Base-by-base conservation (phyloP, 2,888 invertebrate species). In the Hemaris fuciformis region DNA sequence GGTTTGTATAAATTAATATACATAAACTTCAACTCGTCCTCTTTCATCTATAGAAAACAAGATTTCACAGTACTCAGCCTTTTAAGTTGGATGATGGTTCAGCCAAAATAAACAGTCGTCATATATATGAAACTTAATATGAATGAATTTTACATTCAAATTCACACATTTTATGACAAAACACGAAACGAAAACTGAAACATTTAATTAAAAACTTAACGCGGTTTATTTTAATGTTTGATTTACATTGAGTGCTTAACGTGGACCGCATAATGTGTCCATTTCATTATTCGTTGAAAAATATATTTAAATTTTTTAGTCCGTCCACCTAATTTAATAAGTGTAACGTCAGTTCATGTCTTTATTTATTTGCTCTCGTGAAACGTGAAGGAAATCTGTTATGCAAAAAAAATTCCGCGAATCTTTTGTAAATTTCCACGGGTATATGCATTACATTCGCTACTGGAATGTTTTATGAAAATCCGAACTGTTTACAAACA, bases 281-380 rank as follows among this genome's bases (percentile, higher is more conserved):
- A 8, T 53, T 53, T 27, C 25, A 46, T 53, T 53, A 53, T 31
- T 53, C 31, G 6, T 53, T 18, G 25, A 53, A 18, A 53, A 31
- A 31, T 53, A 3, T 18, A 8, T 10, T 10, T 20, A 8, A 27
- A 53, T 53, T 53, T n/a, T 46, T 53, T 31, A 53, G 1, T 27
- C 18, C 53, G 27, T 53, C 53, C 53, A 53, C 53, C 53, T 53
- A 53, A 53, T 53, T 53, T 53, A 53, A 53, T 53, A 53, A 53
- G 7, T 48, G 25, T 27, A 48, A 18, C 53, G 31, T 27, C 18
- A 31, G 53, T 27, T 31, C 66, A 62, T 67, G 67, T 69, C 64
- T 71, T 65, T 67, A 68, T 66, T 66, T 64, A 66, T 66, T 59
- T 59, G 23, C 48, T 53, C 57, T 65, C 53, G 18, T 10, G 31